These are phyloP conservation scores for Limnodromus scolopaceus DNA, from an alignment of 2,797 vertebrate species.

Conservation along the genomic window DNA sequence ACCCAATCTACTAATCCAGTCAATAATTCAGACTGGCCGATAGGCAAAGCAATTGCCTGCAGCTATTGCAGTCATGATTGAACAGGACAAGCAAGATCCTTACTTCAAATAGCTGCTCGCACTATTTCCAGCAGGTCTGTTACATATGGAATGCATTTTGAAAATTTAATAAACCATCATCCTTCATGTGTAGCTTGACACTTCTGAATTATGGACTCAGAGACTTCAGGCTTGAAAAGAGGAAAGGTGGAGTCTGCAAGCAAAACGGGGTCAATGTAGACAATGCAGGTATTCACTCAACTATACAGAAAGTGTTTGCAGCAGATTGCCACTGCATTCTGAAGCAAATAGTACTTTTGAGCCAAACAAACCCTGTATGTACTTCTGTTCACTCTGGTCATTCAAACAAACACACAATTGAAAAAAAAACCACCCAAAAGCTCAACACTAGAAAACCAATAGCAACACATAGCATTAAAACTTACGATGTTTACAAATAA, in stretches of 20 bases:
- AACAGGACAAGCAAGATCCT: conserved; percentile 17
- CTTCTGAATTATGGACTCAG: conserved; percentile 11
- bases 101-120: conserved; percentile 8
- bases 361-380: not conserved
- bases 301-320: not conserved
- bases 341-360: not conserved
- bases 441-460: not conserved
- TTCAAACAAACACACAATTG: not conserved
- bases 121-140: not conserved
- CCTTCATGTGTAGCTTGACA: not conserved
- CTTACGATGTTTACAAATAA: not conserved
- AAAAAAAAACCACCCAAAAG: not conserved
- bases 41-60: not conserved
- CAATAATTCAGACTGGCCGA: conserved; percentile 23
- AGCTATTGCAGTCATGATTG: not conserved
- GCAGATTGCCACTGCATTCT: not conserved
- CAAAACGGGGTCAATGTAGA: not conserved
- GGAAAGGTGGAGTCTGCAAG: not conserved
- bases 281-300: not conserved
- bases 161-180: conserved; percentile 45
- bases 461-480: not conserved
- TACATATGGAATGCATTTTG: conserved; percentile 50
- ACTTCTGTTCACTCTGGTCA: not conserved
- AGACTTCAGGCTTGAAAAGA: not conserved
- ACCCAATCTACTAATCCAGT: conserved; percentile 9